Evolutionary conservation across 1,140 invertebrate genomes (phyloP), one percentile per base, ranked within the genome.

Genomic region (Heliothis virescens): DNA sequence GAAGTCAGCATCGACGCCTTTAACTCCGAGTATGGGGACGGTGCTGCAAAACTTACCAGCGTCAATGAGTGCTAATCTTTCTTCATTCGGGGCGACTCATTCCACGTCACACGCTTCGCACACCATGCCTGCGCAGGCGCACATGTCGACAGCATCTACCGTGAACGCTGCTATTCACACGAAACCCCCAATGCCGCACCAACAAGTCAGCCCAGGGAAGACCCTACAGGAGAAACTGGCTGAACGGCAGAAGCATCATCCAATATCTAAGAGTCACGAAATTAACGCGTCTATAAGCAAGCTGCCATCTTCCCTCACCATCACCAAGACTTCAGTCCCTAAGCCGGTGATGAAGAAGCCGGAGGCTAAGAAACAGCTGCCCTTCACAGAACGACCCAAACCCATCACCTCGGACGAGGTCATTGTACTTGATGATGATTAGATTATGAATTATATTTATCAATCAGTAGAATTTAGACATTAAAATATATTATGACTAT

Each of bases 221-320:
- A 96, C 96, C 2, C 82, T 96, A 55, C 96, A 96, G 79, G 95
- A 96, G 85, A 96, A 96, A 90, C 86, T 96, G 59, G 96, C 96
- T 0, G 96, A 96, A 80, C 92, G 95, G 34, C 95, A 96, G 84
- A 96, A 96, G 73, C 88, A 90, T 73, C 82, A 91, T 72, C 93
- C 93, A 0, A 84, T 85, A 12, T 76, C 88, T 3, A 88, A 88
- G 75, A 71, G 80, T 0, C 87, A 87, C 16, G 93, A 94, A 12
- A 90, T 94, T 47, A 91, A 84, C 34, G 89, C 93, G 1, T 95
- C 93, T 34, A 91, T 95, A 47, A 94, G 92, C 74, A 90, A 92
- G 62, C 84, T 95, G 48, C 95, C 95, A 5, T 91, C 95, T 1
- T 95, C 95, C 1, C 75, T 95, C 7, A 95, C 93, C 1, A 94